Percentiles rank a stretch among this genome's conserved stretches.
These are phyloP conservation scores for Drosophila kikkawai DNA, from an alignment of 1,140 invertebrate genomes.

Conservation along the genomic window DNA sequence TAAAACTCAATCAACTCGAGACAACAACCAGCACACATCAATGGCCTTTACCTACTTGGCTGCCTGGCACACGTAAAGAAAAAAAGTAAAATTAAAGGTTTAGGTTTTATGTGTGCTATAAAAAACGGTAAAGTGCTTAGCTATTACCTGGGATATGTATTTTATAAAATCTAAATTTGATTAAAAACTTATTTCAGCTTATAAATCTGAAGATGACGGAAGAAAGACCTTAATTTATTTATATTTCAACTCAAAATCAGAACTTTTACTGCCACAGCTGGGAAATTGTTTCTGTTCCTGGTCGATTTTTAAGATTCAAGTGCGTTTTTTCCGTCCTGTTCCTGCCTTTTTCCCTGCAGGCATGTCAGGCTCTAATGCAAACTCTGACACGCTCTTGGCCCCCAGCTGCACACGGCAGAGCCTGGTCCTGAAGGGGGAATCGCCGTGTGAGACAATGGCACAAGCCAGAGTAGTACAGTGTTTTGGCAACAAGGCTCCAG, in stretches of 20 bases:
- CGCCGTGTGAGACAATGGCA: slow-evolving; percentile 58
- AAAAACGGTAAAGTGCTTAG: too few species aligned
- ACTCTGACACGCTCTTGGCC: slow-evolving; percentile 70
- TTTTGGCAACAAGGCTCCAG: slow-evolving; percentile 60
- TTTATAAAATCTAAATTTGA: not conserved
- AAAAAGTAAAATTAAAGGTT: not conserved
- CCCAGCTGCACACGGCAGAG: slow-evolving; percentile 53
- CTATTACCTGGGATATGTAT: not conserved
- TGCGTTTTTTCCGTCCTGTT: slow-evolving; percentile 7
- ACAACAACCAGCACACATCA: slow-evolving; percentile 68
- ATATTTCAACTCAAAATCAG: not conserved
- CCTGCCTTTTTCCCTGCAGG: slow-evolving; percentile 68
- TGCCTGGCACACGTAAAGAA: slow-evolving; percentile 25
- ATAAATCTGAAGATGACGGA: not conserved
- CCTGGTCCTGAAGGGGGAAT: slow-evolving; percentile 35
- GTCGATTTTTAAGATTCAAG: not conserved
- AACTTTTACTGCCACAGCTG: not conserved
- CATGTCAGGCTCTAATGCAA: slow-evolving; percentile 78
- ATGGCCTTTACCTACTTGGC: slow-evolving; percentile 63
- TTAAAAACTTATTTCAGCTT: not conserved
- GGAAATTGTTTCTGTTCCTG: not conserved
- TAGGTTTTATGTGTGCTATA: too few species aligned
- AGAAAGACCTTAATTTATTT: too few species aligned
- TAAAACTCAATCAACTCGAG: slow-evolving; percentile 81
- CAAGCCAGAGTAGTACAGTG: slow-evolving; percentile 54